Conservation (phyloP, 2,113 vertebrate species). For the Pachyramphus minor region DNA sequence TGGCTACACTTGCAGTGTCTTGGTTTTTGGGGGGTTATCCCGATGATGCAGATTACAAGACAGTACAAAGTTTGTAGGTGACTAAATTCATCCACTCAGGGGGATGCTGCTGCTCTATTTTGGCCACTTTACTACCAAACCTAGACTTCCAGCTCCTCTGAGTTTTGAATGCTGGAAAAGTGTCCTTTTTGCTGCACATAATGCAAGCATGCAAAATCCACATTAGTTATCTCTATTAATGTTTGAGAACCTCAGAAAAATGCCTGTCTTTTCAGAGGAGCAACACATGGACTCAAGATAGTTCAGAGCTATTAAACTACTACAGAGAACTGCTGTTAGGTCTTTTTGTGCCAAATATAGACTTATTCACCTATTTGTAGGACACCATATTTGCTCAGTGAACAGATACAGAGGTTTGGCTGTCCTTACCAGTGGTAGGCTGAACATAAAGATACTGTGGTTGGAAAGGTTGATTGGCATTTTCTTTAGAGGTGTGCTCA, state of each 20-base stretch:
- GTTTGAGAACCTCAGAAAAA: neutral
- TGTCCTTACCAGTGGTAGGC: constrained; percentile 79
- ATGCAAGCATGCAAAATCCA: neutral
- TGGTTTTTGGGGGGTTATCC: neutral
- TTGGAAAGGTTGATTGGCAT: constrained; percentile 49
- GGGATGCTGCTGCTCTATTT: neutral
- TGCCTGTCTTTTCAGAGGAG: neutral
- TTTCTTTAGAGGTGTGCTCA: constrained; percentile 42
- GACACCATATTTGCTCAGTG: neutral
- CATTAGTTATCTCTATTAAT: neutral
- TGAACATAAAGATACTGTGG: constrained; percentile 85
- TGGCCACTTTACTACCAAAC: neutral
- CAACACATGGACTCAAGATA: neutral
- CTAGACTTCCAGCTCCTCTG: neutral
- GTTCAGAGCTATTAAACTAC: neutral
- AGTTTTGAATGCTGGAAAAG: neutral
- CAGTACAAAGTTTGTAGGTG: neutral
- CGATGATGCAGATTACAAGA: neutral
- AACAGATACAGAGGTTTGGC: neutral
- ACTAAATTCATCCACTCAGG: neutral
- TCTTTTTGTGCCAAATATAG: neutral
- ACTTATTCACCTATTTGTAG: neutral
- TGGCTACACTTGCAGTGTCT: neutral
- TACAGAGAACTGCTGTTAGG: neutral
- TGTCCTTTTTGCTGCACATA: neutral